These are phyloP conservation scores for Mionectes macconnelli DNA, from an alignment of 2,113 vertebrate species.

Conservation along the genomic window DNA sequence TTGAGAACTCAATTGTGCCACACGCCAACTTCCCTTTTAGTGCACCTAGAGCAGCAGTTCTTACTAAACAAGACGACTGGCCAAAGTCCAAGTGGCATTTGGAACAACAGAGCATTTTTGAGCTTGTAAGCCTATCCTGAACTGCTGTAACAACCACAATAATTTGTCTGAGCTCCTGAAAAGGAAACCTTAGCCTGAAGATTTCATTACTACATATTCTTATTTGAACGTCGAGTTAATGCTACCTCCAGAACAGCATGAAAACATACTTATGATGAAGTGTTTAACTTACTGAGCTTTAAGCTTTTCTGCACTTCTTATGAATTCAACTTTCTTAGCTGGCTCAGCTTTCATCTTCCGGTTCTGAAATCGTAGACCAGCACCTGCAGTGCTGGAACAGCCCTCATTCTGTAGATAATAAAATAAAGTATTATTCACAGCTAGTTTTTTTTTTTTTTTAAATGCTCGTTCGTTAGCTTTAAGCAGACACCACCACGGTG, in stretches of 20 bases:
- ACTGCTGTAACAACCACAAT: neutral
- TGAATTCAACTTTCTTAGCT: slow-evolving; percentile 76
- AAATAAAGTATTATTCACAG: neutral
- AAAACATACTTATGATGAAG: neutral
- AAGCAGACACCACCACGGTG: neutral
- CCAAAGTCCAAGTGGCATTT: neutral
- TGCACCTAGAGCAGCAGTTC: neutral
- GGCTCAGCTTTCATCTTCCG: slow-evolving; percentile 65
- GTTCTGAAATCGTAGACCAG: slow-evolving; percentile 51
- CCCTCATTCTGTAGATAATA: slow-evolving; percentile 61
- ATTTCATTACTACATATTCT: neutral
- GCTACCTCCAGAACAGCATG: neutral
- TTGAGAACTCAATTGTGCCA: neutral
- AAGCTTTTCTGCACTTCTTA: slow-evolving; percentile 78
- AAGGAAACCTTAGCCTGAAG: neutral
- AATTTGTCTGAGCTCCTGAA: neutral
- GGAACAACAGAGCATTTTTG: neutral
- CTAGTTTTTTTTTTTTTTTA: neutral
- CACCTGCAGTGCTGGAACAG: slow-evolving; percentile 38
- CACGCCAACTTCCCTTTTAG: neutral
- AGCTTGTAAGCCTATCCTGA: neutral
- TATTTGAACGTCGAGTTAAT: neutral
- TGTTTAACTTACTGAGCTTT: slow-evolving; percentile 80
- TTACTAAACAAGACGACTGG: neutral
- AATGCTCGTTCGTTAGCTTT: neutral